These are phyloP conservation scores for Anthophora plumipes DNA, from an alignment of 2,888 invertebrate genomes.

Conservation along the genomic window DNA sequence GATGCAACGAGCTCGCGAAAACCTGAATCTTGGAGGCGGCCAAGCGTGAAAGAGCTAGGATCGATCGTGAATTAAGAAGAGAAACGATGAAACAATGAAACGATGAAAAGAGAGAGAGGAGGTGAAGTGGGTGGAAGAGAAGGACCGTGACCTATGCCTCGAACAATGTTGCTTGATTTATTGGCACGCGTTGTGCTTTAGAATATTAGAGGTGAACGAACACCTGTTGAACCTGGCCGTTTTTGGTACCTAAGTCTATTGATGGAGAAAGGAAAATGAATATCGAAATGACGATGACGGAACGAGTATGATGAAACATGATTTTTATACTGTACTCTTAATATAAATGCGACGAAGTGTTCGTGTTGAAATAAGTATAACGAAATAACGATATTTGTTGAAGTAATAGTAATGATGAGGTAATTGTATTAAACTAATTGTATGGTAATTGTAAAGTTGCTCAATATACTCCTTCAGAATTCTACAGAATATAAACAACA, in stretches of 20 bases:
- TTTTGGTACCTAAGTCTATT: not conserved
- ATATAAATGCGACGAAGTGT: too few species aligned
- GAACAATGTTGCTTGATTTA: slow-evolving; percentile 1
- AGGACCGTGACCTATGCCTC: slow-evolving; percentile 9
- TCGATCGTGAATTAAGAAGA: not conserved
- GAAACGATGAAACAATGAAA: too few species aligned
- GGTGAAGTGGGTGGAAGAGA: too few species aligned
- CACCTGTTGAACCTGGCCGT: not conserved
- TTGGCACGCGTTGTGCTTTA: not conserved
- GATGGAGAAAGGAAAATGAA: not conserved
- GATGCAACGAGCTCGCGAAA: slow-evolving; percentile 49
- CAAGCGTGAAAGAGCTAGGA: slow-evolving; percentile 14
- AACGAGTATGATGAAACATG: not conserved
- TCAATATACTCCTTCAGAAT: too few species aligned
- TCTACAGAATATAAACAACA: too few species aligned
- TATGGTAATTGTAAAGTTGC: too few species aligned
- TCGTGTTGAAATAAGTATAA: too few species aligned
- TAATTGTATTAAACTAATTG: too few species aligned
- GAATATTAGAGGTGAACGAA: not conserved
- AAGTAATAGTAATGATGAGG: too few species aligned
- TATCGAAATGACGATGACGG: not conserved
- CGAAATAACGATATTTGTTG: too few species aligned
- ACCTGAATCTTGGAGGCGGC: slow-evolving; percentile 22
- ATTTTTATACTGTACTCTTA: too few species aligned
- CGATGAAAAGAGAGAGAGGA: too few species aligned